A percentile compares a stretch with the other conserved stretches of the same genome.
Conservation (phyloP, 2,113 vertebrate genomes). For the Trogon melanurus region DNA sequence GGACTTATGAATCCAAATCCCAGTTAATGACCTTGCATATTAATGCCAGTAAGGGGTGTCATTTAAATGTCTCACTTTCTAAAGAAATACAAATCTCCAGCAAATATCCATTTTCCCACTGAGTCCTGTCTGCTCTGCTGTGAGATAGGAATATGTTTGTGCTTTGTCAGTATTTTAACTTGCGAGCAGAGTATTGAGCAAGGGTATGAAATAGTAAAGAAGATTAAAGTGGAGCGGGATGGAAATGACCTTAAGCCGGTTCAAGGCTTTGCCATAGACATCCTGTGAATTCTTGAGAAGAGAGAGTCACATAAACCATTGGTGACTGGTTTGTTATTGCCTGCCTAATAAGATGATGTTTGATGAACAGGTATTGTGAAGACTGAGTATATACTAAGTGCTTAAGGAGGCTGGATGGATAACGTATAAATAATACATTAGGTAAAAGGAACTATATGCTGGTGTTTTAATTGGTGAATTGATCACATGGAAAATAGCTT, state of each 20-base stretch:
- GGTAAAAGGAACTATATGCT: background rate
- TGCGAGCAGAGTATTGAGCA: background rate
- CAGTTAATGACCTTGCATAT: background rate
- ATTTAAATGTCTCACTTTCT: background rate
- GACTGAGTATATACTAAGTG: background rate
- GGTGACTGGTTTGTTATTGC: background rate
- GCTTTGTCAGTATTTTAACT: background rate
- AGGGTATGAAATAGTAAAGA: background rate
- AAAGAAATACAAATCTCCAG: background rate
- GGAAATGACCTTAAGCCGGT: background rate
- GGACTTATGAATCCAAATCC: background rate
- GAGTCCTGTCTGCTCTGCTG: background rate
- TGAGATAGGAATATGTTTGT: background rate
- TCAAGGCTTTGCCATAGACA: background rate
- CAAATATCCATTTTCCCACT: background rate
- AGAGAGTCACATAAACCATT: background rate
- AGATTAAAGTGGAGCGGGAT: background rate
- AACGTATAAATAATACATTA: background rate
- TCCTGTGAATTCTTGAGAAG: background rate
- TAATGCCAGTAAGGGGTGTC: background rate
- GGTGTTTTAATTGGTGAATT: slow-evolving; percentile 12
- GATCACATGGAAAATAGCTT: background rate
- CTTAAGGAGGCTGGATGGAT: background rate
- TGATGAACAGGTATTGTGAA: background rate
- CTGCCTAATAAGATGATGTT: background rate